Evolutionary conservation across 2,797 vertebrate genomes (phyloP).

Genomic region (Scyliorhinus canicula): DNA sequence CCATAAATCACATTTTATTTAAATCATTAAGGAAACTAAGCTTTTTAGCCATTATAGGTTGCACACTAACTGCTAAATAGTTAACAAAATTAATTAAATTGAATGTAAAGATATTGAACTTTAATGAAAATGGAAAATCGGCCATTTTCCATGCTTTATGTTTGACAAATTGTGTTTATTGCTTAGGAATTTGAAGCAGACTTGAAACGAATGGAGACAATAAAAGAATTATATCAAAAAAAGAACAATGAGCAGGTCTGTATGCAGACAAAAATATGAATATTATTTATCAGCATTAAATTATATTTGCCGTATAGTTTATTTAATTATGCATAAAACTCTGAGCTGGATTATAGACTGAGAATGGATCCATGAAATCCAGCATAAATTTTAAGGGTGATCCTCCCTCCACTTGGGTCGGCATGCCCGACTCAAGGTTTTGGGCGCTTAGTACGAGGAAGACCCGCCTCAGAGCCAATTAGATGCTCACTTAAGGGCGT

Average conservation of each 20-base stretch:
- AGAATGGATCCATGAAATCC: neutral
- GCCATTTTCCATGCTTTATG: neutral
- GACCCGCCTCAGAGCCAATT: neutral
- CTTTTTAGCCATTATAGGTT: neutral
- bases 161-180: slow-evolving; percentile 39
- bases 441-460: neutral
- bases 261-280: neutral
- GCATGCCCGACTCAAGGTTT: neutral
- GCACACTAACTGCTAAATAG: neutral
- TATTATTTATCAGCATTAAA: neutral
- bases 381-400: neutral
- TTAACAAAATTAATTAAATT: neutral
- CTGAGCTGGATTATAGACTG: neutral
- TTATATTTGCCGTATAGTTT: neutral
- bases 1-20: neutral
- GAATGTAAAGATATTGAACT: neutral
- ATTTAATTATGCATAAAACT: neutral
- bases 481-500: neutral
- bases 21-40: neutral
- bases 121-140: neutral
- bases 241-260: slow-evolving; percentile 58
- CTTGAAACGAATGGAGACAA: slow-evolving; percentile 53
- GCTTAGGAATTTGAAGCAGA: slow-evolving; percentile 57
- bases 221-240: slow-evolving; percentile 56
- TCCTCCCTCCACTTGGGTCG: neutral